Percentiles rank a stretch among this genome's conserved stretches.
Conservation (phyloP, 1,140 invertebrate species). For the Ostrea denselamellosa region DNA sequence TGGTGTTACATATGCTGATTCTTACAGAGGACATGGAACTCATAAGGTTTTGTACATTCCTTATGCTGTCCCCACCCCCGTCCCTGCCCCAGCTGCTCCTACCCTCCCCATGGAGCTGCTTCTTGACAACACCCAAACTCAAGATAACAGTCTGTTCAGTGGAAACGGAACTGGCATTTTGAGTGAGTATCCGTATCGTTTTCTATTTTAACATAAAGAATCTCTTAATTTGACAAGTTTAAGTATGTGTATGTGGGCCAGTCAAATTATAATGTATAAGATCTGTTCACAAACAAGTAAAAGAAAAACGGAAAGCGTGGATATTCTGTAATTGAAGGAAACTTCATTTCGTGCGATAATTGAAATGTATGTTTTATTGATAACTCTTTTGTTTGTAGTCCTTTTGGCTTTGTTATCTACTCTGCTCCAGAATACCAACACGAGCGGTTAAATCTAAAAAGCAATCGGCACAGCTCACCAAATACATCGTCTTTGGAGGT, state of each 20-base stretch:
- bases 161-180: conserved; percentile 3
- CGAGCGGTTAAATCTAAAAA: not conserved
- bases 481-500: not conserved
- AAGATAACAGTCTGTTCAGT: not conserved
- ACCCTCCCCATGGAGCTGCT: not conserved
- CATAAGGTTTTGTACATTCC: not conserved
- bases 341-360: not conserved
- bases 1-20: not conserved
- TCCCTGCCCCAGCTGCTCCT: not conserved
- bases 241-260: no score
- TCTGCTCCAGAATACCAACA: not conserved
- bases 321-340: no score
- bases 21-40: not conserved
- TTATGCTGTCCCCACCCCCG: conserved; percentile 15
- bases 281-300: no score
- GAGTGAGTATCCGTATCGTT: not conserved
- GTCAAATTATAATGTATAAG: no score
- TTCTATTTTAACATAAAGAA: no score
- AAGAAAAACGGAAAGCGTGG: no score
- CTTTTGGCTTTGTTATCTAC: not conserved
- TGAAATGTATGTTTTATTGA: not conserved
- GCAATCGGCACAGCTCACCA: not conserved
- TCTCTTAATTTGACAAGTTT: no score
- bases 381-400: not conserved
- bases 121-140: not conserved